Base-by-base conservation (phyloP, 2,113 vertebrate genomes). In the Copsychus sechellarum region DNA sequence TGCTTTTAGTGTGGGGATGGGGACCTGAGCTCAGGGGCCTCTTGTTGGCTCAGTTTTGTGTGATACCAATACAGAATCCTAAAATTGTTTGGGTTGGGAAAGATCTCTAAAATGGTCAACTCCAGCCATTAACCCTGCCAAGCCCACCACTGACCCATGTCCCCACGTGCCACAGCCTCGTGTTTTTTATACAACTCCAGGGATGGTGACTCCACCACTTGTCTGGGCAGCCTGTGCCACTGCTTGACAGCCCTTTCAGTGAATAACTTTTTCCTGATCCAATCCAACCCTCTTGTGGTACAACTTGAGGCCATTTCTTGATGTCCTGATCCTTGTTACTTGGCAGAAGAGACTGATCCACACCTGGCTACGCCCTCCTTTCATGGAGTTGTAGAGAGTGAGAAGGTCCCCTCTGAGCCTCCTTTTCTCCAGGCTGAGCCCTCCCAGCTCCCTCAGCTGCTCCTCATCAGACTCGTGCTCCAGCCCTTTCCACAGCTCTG, bases 1-100 rank as follows among this genome's bases (percentile, higher is more conserved):
- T 96, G 72, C 74, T 97, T 96, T 70, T 17, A 84, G 72, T 62
- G 5, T 50, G 87, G 91, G 61, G 48, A 31, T 50, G 72, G 91
- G 72, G 61, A 60, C 53, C 14, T 8, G 48, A 74, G 80, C 69
- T 56, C 3, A 56, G 61, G 67, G 34, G 43, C 42, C 12, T 70
- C 85, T 50, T 2, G 0, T 12, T 38, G 70, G 2, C 51, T 47
- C 25, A 3, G 29, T 18, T 74, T 51, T 31, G 2, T 12, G 29
- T 56, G 8, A 19, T 5, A 13, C 11, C 8, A 8, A 40, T 17
- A 12, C 6, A 33, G 79, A 70, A 43, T 33, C 56, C 33, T 1
- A 8, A 34, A 62, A 33, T 33, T 56, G 34, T 42, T 62, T 42
- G 23, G 17, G 34, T 3, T 77, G 71, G 42, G 33, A 61, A 42